Base-by-base conservation (phyloP, 1,140 invertebrate species). In the Charaxes varanes region DNA sequence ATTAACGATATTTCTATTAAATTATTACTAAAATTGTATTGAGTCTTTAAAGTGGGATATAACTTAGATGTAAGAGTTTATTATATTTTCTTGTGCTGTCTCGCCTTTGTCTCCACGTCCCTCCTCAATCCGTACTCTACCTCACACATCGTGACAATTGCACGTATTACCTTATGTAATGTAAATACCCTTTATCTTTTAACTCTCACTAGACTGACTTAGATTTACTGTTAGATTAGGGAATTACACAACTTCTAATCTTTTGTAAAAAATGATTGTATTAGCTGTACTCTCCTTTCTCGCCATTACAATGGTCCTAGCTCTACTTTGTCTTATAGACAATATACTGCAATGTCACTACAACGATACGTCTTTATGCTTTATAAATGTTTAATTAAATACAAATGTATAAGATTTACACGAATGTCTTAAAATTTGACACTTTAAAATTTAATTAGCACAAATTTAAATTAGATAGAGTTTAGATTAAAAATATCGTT, bases 131-230 rank as follows among this genome's bases (percentile, higher is more conserved):
- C 52, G 19, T 48, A 46, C 48, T 60, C 56, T 74, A 71, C 63
- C 58, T 74, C 68, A 72, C 64, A 48, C 54, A 38, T 55, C 47
- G 48, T 63, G 54, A 52, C 31, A 42, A 45, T 42, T 53, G 65
- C 67, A 74, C 73, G 58, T 65, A 47, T 60, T 41, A 42, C 46
- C 44, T 56, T 45, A 53, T 46, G 38, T 43, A 27, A 43, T 51
- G 45, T 51, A 53, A 19, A 54, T 54, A 60, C 52, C 54, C 53
- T 77, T 76, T n/a, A n/a, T n/a, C 61, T 59, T 69, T 59, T 60
- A 66, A 72, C 57, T 77, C 64, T 69, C 71, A 64, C 60, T 73
- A 72, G 77, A 80, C 73, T 80, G 76, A 77, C 47, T 74, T 77
- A 80, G 71, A 53, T 30, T 47, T 78, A 72, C 61, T 79, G 33